Evolutionary conservation across 2,888 invertebrate species (phyloP), one percentile per base, ranked within the genome.

Genomic region (Doris montereyensis): DNA sequence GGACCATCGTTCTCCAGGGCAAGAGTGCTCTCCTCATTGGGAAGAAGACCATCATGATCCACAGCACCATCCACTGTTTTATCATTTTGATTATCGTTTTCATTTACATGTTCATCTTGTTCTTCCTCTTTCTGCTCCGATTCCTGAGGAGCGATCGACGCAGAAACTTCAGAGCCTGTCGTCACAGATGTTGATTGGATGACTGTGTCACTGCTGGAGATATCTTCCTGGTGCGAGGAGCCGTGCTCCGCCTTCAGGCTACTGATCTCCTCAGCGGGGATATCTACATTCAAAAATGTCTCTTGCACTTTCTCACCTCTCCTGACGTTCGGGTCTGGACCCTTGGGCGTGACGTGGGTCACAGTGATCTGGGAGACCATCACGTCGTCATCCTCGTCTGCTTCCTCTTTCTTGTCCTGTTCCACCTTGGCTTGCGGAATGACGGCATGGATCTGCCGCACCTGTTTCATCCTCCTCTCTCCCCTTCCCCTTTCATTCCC

Each of bases 211-310:
- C n/a, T 60, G 30, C 74, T 74, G 60, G 74, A 74, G 3, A 74
- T 26, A 60, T 75, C 79, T 13, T 32, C 30, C 4, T 35, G 78
- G 1, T 60, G 30, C 3, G 75, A 68, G 10, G 78, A 78, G 4
- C 79, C 79, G n/a, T 79, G 79, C 75, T 79, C 79, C 0, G 76
- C 75, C 21, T 79, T 67, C 35, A 75, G 52, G 17, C 79, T 79
- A 57, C 71, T 70, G 10, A 79, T n/a, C 35, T 68, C 72, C 62
- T 81, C 81, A n/a, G 87, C 87, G 4, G 86, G 87, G 78, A 87
- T 87, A 71, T 87, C 87, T 62, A 87, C 86, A 78, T 86, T 87
- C 21, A 86, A 82, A 82, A 87, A 87, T 13, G 86, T 86, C 77
- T 86, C 85, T 30, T 84, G 84, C 17, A 86, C 83, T 62, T 85